These are phyloP conservation scores for Tachycineta bicolor DNA, from an alignment of 2,113 vertebrate genomes.

Conservation along the genomic window DNA sequence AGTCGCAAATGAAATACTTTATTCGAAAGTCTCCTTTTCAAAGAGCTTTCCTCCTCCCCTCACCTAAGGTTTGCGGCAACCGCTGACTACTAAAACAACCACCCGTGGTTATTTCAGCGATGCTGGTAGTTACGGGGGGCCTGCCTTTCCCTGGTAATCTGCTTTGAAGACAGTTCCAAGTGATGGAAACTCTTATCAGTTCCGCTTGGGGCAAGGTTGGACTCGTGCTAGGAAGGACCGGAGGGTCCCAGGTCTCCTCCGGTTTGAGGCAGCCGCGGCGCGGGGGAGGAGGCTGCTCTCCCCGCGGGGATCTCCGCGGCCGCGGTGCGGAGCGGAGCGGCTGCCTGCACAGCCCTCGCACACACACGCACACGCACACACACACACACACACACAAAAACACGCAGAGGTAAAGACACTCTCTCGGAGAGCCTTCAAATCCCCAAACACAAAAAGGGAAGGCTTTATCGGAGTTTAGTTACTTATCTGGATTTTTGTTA, in stretches of 20 bases:
- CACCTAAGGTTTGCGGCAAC: background rate
- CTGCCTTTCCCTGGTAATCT: background rate
- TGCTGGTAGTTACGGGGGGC: background rate
- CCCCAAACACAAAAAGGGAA: background rate
- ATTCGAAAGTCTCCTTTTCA: background rate
- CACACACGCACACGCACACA: too few relatives aligned
- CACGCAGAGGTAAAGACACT: background rate
- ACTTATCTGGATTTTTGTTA: slow-evolving; percentile 49
- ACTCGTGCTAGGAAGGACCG: background rate
- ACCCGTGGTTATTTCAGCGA: background rate
- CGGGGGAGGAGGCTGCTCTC: background rate
- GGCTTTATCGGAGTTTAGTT: slow-evolving; percentile 39
- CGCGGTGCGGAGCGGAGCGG: background rate
- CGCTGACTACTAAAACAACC: background rate
- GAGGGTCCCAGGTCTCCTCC: background rate
- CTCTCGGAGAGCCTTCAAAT: background rate
- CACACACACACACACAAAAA: background rate
- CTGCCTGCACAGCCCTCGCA: background rate
- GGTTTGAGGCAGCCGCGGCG: background rate
- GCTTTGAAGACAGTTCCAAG: background rate
- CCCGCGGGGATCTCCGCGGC: background rate
- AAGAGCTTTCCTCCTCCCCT: background rate
- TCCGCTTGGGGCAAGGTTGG: background rate
- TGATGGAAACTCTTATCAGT: background rate
- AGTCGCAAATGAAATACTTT: background rate